Evolutionary conservation across 2,113 vertebrate species (phyloP).

Genomic region (Hystrix brachyura): DNA sequence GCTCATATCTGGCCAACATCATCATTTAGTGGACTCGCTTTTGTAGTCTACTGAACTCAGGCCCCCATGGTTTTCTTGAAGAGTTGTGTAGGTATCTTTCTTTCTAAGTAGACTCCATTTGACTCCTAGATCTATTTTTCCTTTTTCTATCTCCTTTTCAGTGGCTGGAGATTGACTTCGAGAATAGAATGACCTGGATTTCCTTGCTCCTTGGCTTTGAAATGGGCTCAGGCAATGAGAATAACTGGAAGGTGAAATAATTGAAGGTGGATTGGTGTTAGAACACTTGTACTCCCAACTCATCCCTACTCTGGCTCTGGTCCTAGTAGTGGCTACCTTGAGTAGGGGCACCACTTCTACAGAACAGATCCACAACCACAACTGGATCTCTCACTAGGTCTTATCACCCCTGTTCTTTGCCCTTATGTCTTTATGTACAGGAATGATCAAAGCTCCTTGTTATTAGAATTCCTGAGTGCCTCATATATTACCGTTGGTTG

Average conservation of each 20-base stretch:
- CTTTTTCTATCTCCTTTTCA: neutral
- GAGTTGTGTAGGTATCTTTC: neutral
- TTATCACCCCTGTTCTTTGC: neutral
- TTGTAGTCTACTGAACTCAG: neutral
- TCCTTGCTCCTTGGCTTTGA: neutral
- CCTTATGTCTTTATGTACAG: neutral
- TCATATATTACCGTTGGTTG: neutral
- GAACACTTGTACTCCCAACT: neutral
- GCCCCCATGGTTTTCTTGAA: neutral
- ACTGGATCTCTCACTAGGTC: neutral
- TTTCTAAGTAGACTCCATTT: neutral
- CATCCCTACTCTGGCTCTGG: neutral
- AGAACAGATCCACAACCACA: neutral
- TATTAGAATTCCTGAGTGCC: neutral
- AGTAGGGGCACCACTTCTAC: neutral
- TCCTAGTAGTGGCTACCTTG: neutral
- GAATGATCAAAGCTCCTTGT: neutral
- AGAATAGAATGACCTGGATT: neutral
- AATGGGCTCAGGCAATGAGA: neutral
- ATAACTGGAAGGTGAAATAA: neutral
- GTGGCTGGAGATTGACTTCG: neutral
- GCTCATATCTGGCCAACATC: neutral
- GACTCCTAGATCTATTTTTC: neutral
- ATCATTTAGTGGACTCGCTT: neutral
- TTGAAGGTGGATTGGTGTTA: neutral